Evolutionary conservation across 2,888 invertebrate genomes (phyloP), one percentile per base, ranked within the genome.

Genomic region (Eudasyphora cyanicolor): DNA sequence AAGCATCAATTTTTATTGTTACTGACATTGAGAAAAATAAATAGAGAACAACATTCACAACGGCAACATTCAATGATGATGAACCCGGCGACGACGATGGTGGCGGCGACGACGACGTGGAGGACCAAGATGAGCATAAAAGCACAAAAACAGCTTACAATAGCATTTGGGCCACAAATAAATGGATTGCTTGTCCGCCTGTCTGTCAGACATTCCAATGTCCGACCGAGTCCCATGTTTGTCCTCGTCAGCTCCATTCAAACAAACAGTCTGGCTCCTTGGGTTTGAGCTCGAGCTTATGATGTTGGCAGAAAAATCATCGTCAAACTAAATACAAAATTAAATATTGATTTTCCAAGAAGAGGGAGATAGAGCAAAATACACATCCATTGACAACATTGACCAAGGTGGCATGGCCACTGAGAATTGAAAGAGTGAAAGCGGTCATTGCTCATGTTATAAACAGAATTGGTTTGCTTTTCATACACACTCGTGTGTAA

Each of bases 1-100:
- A 8, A 38, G 10, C 64, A 75, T 79, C 17, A 78, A 82, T 70
- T 82, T 82, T 75, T 51, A 71, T 78, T 70, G 49, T 70, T 60
- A 57, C 45, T 78, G 45, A 24, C 35, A 62, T 51, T 32, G 42
- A 35, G 29, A 24, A 57, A 19, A 49, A 19, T 29, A 71, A 64
- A 76, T 51, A 51, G 19, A 49, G 19, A 49, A 19, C 49, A 49
- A 49, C 19, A 49, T 49, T 49, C 19, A 49, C n/a, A n/a, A n/a
- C n/a, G n/a, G n/a, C n/a, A n/a, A n/a, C n/a, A n/a, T n/a, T n/a
- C n/a, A n/a, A n/a, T n/a, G n/a, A n/a, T n/a, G n/a, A n/a, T n/a
- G n/a, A n/a, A n/a, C n/a, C n/a, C n/a, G n/a, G n/a, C n/a, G n/a
- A n/a, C n/a, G n/a, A n/a, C n/a, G n/a, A n/a, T n/a, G n/a, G n/a